These are phyloP conservation scores for Cacoxenus indagator DNA, from an alignment of 2,888 invertebrate genomes.

Conservation along the genomic window DNA sequence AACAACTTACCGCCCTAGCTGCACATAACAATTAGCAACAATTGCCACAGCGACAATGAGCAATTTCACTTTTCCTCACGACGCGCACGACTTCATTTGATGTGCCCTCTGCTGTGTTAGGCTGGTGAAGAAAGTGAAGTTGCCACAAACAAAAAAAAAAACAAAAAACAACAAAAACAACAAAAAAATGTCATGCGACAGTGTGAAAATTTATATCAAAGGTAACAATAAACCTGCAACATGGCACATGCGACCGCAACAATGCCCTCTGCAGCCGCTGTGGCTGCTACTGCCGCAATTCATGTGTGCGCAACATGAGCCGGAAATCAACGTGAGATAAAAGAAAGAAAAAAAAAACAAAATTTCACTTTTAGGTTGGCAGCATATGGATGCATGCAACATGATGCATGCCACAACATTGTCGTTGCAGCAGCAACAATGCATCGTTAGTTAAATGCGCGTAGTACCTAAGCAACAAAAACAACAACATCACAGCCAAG, in stretches of 20 bases:
- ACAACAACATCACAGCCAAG: conserved; percentile 35
- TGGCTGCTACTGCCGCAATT: conserved; percentile 7
- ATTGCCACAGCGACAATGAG: conserved; percentile 41
- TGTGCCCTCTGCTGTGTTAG: not conserved
- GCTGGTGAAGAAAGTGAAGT: not conserved
- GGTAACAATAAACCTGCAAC: conserved; percentile 13
- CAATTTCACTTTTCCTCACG: conserved; percentile 14
- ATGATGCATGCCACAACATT: conserved; percentile 8
- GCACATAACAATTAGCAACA: conserved; percentile 56
- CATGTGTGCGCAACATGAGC: conserved; percentile 27
- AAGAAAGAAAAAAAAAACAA: conserved; percentile 37
- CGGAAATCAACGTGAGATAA: conserved; percentile 41
- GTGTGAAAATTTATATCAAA: conserved; percentile 4
- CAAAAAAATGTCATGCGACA: not conserved
- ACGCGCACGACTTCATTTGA: conserved; percentile 13
- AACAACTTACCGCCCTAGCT: conserved; percentile 18
- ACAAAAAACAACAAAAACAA: not conserved
- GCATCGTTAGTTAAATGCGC: too few species aligned
- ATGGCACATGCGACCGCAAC: not conserved
- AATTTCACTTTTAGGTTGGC: conserved; percentile 53
- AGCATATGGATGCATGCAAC: conserved; percentile 4
- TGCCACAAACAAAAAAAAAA: not conserved
- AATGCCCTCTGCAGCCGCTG: not conserved
- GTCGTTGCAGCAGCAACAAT: not conserved
- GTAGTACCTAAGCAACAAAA: conserved; percentile 11